A percentile compares a stretch with the other conserved stretches of the same genome.
Evolutionary conservation across 2,113 vertebrate species (phyloP).

Genomic region (Rallus limicola): DNA sequence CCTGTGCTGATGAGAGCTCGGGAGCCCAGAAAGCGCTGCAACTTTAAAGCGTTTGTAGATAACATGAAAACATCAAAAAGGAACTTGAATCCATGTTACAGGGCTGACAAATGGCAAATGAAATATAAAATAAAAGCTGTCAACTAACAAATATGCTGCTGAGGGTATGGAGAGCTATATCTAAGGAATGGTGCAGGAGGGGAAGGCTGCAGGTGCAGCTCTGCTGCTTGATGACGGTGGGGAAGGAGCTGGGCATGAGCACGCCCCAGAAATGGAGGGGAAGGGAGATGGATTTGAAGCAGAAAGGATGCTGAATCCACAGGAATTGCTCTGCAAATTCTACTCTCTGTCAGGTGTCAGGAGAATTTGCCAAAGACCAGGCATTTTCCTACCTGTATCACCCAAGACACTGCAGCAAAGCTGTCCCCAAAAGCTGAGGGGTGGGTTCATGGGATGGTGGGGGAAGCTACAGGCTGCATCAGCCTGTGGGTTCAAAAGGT

Average conservation of each 20-base stretch:
- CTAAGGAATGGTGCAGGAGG: background rate
- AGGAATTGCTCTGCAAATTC: background rate
- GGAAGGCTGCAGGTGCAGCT: background rate
- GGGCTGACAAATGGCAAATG: slow-evolving; percentile 59
- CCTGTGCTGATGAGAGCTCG: background rate
- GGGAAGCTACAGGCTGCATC: accelerated
- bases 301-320: background rate
- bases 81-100: background rate
- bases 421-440: background rate
- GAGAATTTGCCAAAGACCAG: background rate
- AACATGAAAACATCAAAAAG: slow-evolving; percentile 54
- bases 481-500: background rate
- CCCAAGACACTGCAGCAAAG: background rate
- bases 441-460: accelerated
- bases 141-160: slow-evolving; percentile 8
- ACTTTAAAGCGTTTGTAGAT: background rate
- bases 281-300: background rate
- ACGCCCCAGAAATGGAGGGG: accelerated
- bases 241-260: background rate
- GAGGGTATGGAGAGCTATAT: background rate
- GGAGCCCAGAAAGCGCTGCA: background rate
- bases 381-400: background rate
- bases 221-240: background rate
- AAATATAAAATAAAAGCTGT: slow-evolving; percentile 56
- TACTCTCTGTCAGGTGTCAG: too few species aligned